Base-by-base conservation (phyloP, 2,113 vertebrate species). In the Plecotus auritus region DNA sequence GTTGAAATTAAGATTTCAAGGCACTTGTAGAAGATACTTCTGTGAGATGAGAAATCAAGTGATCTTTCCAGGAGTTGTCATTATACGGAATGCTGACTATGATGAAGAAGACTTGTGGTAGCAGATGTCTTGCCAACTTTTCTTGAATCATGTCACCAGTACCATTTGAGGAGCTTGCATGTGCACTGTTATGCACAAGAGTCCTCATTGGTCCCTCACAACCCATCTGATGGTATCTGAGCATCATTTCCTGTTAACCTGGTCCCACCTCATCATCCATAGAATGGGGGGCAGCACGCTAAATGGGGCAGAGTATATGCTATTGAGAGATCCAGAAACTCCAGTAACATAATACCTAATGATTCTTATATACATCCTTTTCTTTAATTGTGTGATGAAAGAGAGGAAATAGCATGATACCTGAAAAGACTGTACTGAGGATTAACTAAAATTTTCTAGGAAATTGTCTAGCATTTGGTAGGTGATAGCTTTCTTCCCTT, bases 381-480 rank as follows among this genome's bases (percentile, higher is more conserved):
- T 82, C 26, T 69, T 77, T 83, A 69, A 20, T 42, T 56, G 26
- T 77, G 26, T 35, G 69, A 56, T 10, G 54, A 56, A 54, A 54
- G 51, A 54, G 14, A 10, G 30, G 32, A 45, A 74, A 5, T 42
- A 35, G 72, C 4, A 7, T 66, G n/a, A 35, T 30, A 42, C 26
- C 51, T 28, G 18, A 17, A 88, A 85, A 78, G 16, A 78, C 4
- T n/a, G 5, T 22, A 37, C 0, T 28, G 47, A 92, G 5, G 8
- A 88, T 54, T 47, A 82, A 66, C 30, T 82, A 64, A 73, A 59
- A 88, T 45, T 82, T 73, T 82, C 37, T 35, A 70, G 18, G 35
- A 70, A 83, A 91, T 40, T 17, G 67, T 5, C 14, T 32, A 45
- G 51, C 17, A 54, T 54, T 54, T 20, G 14, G 16, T 26, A 54